Evolutionary conservation across 2,797 vertebrate genomes (phyloP).

Genomic region (Vireo griseus): DNA sequence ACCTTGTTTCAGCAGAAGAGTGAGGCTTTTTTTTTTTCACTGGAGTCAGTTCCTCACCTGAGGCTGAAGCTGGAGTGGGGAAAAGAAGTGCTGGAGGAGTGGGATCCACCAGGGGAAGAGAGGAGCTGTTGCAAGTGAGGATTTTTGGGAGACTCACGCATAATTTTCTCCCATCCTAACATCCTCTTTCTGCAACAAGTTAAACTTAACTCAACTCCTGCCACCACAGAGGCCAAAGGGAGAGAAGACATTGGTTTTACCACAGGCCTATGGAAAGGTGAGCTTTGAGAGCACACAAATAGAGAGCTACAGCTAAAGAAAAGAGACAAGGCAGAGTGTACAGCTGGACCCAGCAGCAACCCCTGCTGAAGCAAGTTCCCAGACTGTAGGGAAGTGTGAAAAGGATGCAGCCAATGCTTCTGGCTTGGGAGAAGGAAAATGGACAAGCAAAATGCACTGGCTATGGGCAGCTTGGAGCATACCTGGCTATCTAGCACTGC

Average conservation of each 20-base stretch:
- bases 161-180: not conserved
- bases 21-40: not conserved
- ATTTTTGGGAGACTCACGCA: not conserved
- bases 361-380: not conserved
- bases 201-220: not conserved
- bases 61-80: not conserved
- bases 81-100: not conserved
- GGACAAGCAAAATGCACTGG: not conserved
- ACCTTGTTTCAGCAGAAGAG: not conserved
- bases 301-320: not conserved
- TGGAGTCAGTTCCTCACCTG: not conserved
- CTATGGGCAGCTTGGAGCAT: not conserved
- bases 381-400: not conserved
- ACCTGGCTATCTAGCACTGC: not conserved
- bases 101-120: not conserved
- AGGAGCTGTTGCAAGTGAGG: not conserved
- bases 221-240: conserved; percentile 6
- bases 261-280: not conserved
- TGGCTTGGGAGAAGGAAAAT: not conserved
- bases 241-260: conserved; percentile 50
- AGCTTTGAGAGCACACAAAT: conserved; percentile 17
- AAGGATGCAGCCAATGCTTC: not conserved
- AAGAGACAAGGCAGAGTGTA: not conserved
- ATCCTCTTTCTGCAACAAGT: not conserved
- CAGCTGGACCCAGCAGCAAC: conserved; percentile 26